Percentiles rank a stretch among this genome's conserved stretches.
Conservation (phyloP, 2,888 invertebrate species). For the Rotaria socialis region DNA sequence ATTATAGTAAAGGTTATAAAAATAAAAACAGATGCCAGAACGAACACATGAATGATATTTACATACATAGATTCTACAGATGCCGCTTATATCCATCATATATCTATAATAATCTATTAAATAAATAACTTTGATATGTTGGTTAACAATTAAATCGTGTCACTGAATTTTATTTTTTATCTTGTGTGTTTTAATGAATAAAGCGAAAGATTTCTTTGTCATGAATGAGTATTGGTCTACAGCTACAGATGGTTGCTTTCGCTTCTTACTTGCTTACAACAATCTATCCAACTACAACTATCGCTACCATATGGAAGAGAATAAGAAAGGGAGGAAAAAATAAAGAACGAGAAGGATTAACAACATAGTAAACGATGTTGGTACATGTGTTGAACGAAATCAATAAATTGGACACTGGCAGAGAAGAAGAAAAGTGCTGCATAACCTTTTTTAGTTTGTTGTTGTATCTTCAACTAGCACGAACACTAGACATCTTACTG, state of each 20-base stretch:
- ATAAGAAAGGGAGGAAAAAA: not conserved
- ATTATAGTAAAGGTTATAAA: too few relatives aligned
- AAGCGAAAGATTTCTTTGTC: not conserved
- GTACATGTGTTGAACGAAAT: constrained; percentile 8
- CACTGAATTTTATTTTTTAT: not conserved
- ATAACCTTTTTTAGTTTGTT: not conserved
- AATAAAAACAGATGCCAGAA: too few relatives aligned
- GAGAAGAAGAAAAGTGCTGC: not conserved
- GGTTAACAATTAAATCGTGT: too few relatives aligned
- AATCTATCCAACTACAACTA: constrained; percentile 24
- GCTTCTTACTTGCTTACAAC: not conserved
- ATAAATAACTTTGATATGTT: not conserved
- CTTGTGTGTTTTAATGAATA: not conserved
- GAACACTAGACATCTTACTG: not conserved
- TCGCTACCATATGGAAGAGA: constrained; percentile 7
- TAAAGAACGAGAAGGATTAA: not conserved
- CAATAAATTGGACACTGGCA: not conserved
- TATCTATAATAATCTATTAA: not conserved
- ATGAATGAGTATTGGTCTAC: not conserved
- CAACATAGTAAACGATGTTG: constrained; percentile 3
- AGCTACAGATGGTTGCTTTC: not conserved
- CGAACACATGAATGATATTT: too few relatives aligned
- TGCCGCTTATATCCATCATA: not conserved
- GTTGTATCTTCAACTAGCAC: not conserved
- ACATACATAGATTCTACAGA: not conserved